Conservation (phyloP, 2,888 invertebrate genomes). For the Pristionchus maxplancki region DNA sequence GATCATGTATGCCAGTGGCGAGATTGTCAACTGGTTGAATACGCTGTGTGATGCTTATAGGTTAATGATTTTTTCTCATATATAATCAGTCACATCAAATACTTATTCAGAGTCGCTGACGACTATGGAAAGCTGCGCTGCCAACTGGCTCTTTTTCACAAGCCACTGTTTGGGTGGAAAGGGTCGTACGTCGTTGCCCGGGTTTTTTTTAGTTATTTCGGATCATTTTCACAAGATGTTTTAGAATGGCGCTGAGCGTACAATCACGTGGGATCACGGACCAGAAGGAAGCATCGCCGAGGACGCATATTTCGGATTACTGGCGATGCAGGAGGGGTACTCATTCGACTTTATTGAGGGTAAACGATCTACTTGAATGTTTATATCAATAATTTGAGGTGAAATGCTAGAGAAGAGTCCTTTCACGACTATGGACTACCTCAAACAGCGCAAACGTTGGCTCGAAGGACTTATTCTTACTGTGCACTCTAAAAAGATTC, state of each 20-base stretch:
- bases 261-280: constrained; percentile 96
- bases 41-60: constrained; percentile 90
- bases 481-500: constrained; percentile 78
- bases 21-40: constrained; percentile 94
- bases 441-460: constrained; percentile 97
- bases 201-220: too few species aligned
- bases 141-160: constrained; percentile 93
- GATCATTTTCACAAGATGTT: constrained; percentile 74
- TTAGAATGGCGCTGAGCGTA: constrained; percentile 79
- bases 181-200: constrained; percentile 97
- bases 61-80: too few species aligned
- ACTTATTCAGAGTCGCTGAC: constrained; percentile 92
- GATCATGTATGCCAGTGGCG: constrained; percentile 89
- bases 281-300: constrained; percentile 96
- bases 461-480: constrained; percentile 82
- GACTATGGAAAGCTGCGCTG: constrained; percentile 96
- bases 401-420: constrained; percentile 99
- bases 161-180: constrained; percentile 97
- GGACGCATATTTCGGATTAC: constrained; percentile 97
- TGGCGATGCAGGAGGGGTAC: constrained; percentile 91
- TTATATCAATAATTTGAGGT: constrained; percentile 78
- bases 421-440: constrained; percentile 93
- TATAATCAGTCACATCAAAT: too few species aligned
- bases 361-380: not conserved
- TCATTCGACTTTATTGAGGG: constrained; percentile 94